Conservation (phyloP, 1,140 invertebrate species). For the Leptoteleia sp. region DNA sequence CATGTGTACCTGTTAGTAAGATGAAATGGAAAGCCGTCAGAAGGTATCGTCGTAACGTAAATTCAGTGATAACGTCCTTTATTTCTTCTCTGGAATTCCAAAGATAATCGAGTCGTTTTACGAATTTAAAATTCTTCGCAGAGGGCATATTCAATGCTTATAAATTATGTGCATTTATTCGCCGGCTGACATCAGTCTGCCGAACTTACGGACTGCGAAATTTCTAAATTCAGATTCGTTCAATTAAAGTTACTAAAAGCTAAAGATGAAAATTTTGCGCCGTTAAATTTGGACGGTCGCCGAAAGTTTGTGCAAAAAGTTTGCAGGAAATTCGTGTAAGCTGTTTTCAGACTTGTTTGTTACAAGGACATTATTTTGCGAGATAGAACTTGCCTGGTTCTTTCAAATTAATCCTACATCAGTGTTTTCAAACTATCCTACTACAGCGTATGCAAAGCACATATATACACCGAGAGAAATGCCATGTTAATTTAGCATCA, state of each 20-base stretch:
- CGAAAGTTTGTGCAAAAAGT: constrained; percentile 11
- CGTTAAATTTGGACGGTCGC: background rate
- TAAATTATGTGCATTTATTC: constrained; percentile 51
- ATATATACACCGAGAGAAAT: constrained; percentile 17
- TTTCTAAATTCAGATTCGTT: constrained; percentile 38
- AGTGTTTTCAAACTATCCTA: constrained; percentile 21
- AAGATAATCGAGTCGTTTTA: constrained; percentile 43
- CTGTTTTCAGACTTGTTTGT: constrained; percentile 28
- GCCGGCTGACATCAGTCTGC: constrained; percentile 10
- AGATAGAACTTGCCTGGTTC: constrained; percentile 7
- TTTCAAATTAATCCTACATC: constrained; percentile 31
- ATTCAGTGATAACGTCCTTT: constrained; percentile 42
- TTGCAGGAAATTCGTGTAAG: constrained; percentile 11
- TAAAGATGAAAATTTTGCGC: constrained; percentile 6
- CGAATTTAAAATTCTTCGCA: constrained; percentile 44
- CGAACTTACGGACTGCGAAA: constrained; percentile 10
- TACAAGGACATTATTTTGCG: constrained; percentile 20
- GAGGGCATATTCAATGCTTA: constrained; percentile 18
- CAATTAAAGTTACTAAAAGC: constrained; percentile 19
- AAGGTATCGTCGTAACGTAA: constrained; percentile 48
- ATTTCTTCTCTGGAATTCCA: constrained; percentile 29
- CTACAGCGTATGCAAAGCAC: constrained; percentile 18
- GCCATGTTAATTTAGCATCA: too few relatives aligned
- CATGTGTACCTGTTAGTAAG: constrained; percentile 38
- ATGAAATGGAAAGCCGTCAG: constrained; percentile 43